phyloP scores from a whole-genome alignment of 2,113 vertebrate species.

The Bettongia penicillata region DNA sequence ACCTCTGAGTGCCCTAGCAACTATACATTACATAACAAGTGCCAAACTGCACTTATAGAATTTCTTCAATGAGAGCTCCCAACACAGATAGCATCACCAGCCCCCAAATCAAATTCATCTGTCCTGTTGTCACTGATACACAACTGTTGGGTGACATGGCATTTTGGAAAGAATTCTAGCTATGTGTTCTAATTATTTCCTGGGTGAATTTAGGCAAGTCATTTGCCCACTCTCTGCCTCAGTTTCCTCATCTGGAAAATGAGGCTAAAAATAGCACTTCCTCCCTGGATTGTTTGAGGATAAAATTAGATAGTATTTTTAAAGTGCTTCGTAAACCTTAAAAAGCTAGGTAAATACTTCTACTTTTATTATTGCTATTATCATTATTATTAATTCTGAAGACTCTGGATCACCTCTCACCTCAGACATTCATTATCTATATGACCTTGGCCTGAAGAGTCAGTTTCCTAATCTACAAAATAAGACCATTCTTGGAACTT shows the following conservation, averaged over 20 bases:
- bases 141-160: background rate
- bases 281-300: background rate
- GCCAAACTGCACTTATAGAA: background rate
- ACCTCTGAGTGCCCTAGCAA: background rate
- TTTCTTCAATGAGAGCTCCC: background rate
- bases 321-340: background rate
- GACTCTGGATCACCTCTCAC: background rate
- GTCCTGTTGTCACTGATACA: background rate
- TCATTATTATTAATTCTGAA: background rate
- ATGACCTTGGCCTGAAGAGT: background rate
- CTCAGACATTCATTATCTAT: background rate
- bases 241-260: background rate
- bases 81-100: background rate
- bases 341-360: background rate
- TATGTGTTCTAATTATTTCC: background rate
- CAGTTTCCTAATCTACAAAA: background rate
- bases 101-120: background rate
- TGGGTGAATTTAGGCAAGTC: background rate
- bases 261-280: background rate
- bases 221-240: background rate
- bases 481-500: background rate
- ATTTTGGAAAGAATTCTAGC: background rate
- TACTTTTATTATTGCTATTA: background rate
- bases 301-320: background rate
- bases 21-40: background rate